phyloP scores from a whole-genome alignment of 1,140 invertebrate species.

The Campoletis sonorensis region DNA sequence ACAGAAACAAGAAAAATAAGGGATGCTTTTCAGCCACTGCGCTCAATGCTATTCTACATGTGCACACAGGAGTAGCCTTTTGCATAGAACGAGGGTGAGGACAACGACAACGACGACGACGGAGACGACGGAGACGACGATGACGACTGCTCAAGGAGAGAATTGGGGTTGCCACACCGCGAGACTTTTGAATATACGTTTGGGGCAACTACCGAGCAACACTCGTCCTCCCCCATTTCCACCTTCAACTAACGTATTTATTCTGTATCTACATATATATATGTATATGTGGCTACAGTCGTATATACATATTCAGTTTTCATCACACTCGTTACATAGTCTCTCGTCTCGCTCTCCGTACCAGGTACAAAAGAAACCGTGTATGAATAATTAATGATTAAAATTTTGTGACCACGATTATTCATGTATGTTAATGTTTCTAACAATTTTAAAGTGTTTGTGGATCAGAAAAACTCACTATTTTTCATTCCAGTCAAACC shows the following conservation, averaged over 20 bases:
- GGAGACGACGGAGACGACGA: conserved; percentile 23
- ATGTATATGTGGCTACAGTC: background rate
- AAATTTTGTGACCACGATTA: conserved; percentile 2
- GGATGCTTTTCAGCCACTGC: conserved; percentile 13
- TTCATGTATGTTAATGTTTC: conserved; percentile 6
- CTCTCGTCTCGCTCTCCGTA: conserved; percentile 6
- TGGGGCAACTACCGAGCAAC: background rate
- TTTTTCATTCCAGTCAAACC: background rate
- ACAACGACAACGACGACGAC: conserved; percentile 19
- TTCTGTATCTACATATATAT: background rate
- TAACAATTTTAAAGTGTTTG: background rate
- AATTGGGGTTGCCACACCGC: conserved; percentile 42
- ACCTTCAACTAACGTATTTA: conserved; percentile 13
- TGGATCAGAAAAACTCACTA: background rate
- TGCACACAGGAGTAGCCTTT: conserved; percentile 23
- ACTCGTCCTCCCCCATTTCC: conserved; percentile 19
- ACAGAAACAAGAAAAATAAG: conserved; percentile 12
- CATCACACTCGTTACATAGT: conserved; percentile 34
- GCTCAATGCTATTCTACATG: conserved; percentile 20
- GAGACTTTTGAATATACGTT: conserved; percentile 30
- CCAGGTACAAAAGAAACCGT: conserved; percentile 8
- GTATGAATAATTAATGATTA: conserved; percentile 14
- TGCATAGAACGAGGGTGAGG: conserved; percentile 11
- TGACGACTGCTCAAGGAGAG: conserved; percentile 31
- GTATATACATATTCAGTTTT: conserved; percentile 39